Conservation (phyloP, 1,140 invertebrate species). For the Listronotus bonariensis region DNA sequence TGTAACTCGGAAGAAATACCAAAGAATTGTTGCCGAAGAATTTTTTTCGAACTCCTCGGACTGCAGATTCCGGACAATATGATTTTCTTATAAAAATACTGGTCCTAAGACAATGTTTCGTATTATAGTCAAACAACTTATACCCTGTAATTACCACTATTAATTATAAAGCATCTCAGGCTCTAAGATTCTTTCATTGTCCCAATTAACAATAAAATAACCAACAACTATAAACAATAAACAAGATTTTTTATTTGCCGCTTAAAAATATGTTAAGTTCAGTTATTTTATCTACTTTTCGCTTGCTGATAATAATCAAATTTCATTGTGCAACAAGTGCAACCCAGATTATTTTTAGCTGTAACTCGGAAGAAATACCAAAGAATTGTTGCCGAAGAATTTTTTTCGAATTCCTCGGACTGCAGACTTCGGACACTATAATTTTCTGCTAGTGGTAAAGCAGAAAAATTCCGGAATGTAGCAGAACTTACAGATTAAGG, state of each 20-base stretch:
- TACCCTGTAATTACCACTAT: too few relatives aligned
- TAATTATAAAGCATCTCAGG: too few relatives aligned
- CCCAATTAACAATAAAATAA: too few relatives aligned
- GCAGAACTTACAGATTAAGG: conserved; percentile 19
- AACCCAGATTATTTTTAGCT: conserved; percentile 23
- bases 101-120: too few relatives aligned
- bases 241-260: not conserved
- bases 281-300: conserved; percentile 3
- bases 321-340: conserved; percentile 15
- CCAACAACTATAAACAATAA: too few relatives aligned
- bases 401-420: too few relatives aligned
- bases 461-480: conserved; percentile 23
- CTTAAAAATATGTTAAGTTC: too few relatives aligned
- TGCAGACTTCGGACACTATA: conserved; percentile 15
- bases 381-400: conserved; percentile 14
- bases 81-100: too few relatives aligned
- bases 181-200: too few relatives aligned
- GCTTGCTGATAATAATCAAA: conserved; percentile 20
- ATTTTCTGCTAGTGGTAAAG: conserved; percentile 24
- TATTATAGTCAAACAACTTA: too few relatives aligned
- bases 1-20: conserved; percentile 23
- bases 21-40: conserved; percentile 11
- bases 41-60: too few relatives aligned
- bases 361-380: conserved; percentile 24
- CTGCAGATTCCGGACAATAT: conserved; percentile 8